phyloP scores from a whole-genome alignment of 30 jellyfish, hydroid and myxozoan genomes.

The Chrysaora quinquecirrha region DNA sequence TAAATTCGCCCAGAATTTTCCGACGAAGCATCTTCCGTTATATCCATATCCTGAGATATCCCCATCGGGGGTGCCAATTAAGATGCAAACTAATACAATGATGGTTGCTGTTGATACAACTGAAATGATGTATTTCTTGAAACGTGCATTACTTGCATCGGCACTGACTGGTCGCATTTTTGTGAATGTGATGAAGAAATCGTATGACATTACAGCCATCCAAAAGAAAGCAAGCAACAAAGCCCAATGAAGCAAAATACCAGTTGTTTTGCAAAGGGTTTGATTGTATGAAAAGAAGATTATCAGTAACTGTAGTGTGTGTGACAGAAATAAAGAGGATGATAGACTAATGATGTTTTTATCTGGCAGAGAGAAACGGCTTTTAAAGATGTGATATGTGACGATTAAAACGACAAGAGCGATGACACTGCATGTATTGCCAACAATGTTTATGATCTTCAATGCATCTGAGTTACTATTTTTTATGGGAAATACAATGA shows the following conservation, averaged over 20 bases:
- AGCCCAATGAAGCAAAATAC: conserved; percentile 14
- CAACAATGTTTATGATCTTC: background rate
- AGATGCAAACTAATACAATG: conserved; percentile 33
- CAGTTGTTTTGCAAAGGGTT: background rate
- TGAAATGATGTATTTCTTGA: background rate
- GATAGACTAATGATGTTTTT: background rate
- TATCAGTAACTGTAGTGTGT: background rate
- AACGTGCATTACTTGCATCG: background rate
- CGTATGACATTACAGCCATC: conserved; percentile 14
- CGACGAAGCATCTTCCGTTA: conserved; percentile 42
- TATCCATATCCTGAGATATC: conserved; percentile 44
- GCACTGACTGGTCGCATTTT: background rate
- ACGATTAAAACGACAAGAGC: background rate
- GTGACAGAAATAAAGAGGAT: background rate
- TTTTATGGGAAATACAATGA: background rate
- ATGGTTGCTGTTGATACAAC: conserved; percentile 4
- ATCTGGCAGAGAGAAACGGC: background rate
- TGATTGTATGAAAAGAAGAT: background rate
- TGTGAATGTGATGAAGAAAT: conserved; percentile 11
- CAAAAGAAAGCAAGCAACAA: conserved; percentile 23
- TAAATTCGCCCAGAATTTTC: conserved; percentile 49
- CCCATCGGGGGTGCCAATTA: conserved; percentile 29
- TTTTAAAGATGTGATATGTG: background rate
- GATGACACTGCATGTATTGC: background rate
- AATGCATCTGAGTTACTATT: background rate